Percentiles rank a stretch among this genome's conserved stretches.
These are phyloP conservation scores for Ranitomeya variabilis DNA, from an alignment of 2,113 vertebrate species.

Conservation along the genomic window DNA sequence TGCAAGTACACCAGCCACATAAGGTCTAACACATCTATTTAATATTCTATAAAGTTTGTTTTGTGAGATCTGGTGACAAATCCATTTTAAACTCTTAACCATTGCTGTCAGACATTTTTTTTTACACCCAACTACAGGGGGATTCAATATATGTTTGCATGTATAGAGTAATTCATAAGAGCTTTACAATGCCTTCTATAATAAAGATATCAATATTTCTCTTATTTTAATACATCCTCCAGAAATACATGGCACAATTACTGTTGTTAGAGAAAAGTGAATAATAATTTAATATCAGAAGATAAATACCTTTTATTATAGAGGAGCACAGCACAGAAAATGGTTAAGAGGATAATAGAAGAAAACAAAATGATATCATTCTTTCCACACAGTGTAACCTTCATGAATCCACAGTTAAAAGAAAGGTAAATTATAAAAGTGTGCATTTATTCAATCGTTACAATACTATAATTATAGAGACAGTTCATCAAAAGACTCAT, in stretches of 20 bases:
- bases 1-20: too few relatives aligned
- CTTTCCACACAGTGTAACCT: constrained; percentile 69
- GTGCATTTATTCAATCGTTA: constrained; percentile 77
- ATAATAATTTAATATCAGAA: constrained; percentile 70
- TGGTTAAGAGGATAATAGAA: constrained; percentile 63
- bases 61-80: too few relatives aligned
- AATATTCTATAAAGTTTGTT: too few relatives aligned
- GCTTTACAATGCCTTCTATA: not conserved
- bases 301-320: constrained; percentile 69
- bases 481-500: constrained; percentile 77
- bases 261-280: constrained; percentile 44
- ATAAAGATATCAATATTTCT: not conserved
- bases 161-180: not conserved
- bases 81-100: not conserved
- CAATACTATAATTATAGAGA: constrained; percentile 77
- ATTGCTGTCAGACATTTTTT: not conserved
- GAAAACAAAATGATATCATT: constrained; percentile 72
- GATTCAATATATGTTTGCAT: not conserved
- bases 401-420: constrained; percentile 69
- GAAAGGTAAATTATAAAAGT: constrained; percentile 76
- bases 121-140: not conserved
- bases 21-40: too few relatives aligned
- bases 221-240: not conserved
- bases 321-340: constrained; percentile 55
- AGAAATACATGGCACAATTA: constrained; percentile 10